These are phyloP conservation scores for Formicarius rufipectus DNA, from an alignment of 2,113 vertebrate genomes.

Conservation along the genomic window DNA sequence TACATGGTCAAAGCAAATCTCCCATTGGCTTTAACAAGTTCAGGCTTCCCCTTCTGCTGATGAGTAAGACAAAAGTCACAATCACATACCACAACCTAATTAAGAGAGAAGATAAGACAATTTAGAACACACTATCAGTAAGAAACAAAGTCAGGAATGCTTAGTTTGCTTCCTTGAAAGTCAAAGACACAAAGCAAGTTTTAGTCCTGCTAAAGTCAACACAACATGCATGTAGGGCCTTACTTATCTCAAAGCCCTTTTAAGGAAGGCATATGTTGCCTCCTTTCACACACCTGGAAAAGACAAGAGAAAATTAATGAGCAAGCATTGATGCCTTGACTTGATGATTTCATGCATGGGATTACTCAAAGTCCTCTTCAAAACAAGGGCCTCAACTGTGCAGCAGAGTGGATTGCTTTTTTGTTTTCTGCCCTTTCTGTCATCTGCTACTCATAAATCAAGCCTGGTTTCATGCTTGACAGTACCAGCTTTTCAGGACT, in stretches of 20 bases:
- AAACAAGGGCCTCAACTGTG: not conserved
- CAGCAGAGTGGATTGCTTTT: not conserved
- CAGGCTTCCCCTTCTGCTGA: not conserved
- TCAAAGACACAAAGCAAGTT: not conserved
- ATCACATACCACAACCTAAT: not conserved
- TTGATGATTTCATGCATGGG: not conserved
- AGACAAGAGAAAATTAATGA: not conserved
- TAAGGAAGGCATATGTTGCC: not conserved
- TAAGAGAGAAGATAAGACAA: not conserved
- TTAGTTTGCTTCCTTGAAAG: not conserved
- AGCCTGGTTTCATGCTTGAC: not conserved
- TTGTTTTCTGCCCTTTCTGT: not conserved
- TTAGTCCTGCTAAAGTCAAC: not conserved
- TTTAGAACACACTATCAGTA: not conserved
- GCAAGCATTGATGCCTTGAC: not conserved
- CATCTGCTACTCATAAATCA: not conserved
- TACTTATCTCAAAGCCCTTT: not conserved
- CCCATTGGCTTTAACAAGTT: not conserved
- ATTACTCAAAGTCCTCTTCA: not conserved
- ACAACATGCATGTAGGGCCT: not conserved
- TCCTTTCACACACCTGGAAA: not conserved
- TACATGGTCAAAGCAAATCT: not conserved
- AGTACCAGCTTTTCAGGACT: not conserved
- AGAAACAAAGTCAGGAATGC: not conserved
- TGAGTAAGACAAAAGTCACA: not conserved